Percentiles rank a stretch among this genome's conserved stretches.
Conservation (phyloP, 2,113 vertebrate species). For the Odocoileus virginianus region DNA sequence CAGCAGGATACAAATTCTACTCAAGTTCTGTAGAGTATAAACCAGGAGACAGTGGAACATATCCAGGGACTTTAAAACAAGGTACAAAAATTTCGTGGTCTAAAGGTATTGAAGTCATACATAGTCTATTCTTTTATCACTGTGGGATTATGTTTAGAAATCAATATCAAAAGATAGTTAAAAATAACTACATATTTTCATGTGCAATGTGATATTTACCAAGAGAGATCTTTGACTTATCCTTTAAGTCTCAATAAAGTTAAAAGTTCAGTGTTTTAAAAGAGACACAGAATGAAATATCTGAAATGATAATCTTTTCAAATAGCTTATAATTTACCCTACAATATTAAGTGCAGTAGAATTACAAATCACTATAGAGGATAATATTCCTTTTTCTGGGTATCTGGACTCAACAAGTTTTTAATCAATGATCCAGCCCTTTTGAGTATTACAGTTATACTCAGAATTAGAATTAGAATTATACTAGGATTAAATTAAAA, state of each 20-base stretch:
- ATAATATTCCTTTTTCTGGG: not conserved
- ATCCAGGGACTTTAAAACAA: not conserved
- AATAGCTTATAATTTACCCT: not conserved
- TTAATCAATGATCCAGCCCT: not conserved
- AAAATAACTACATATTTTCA: not conserved
- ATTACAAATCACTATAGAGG: not conserved
- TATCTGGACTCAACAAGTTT: not conserved
- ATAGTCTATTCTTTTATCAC: not conserved
- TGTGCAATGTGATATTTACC: not conserved
- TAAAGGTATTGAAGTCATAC: not conserved
- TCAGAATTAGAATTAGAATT: not conserved
- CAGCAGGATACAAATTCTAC: not conserved
- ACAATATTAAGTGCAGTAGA: not conserved
- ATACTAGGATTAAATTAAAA: not conserved
- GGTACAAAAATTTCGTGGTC: not conserved
- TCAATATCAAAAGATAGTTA: not conserved
- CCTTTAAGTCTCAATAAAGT: not conserved
- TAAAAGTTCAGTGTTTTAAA: not conserved
- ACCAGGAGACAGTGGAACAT: not conserved
- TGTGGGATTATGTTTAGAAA: not conserved
- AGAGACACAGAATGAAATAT: not conserved
- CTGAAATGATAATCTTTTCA: not conserved
- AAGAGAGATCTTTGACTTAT: not conserved
- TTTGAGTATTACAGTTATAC: not conserved
- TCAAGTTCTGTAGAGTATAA: not conserved